Evolutionary conservation across 2,888 invertebrate species (phyloP).

Genomic region (Cordilura impudica): DNA sequence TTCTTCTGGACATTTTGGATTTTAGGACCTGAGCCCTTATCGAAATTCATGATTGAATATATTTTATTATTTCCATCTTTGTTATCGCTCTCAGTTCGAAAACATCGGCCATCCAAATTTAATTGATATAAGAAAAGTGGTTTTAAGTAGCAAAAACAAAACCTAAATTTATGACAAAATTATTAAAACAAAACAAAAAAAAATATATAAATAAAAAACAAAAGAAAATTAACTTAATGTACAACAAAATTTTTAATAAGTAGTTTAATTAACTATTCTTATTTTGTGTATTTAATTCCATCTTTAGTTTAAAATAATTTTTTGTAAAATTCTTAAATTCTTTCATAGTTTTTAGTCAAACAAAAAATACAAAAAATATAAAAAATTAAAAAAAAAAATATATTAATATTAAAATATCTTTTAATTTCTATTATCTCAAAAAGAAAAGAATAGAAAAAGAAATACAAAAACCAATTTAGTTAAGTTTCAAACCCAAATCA

Average conservation of each 20-base stretch:
- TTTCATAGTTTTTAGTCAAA: conserved; percentile 48
- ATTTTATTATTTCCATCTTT: too few relatives aligned
- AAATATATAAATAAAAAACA: neutral
- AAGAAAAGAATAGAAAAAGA: neutral
- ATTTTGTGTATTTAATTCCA: neutral
- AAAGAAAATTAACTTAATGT: conserved; percentile 10
- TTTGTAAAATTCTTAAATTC: conserved; percentile 38
- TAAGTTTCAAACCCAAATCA: conserved; percentile 7
- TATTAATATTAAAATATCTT: neutral
- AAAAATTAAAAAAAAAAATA: conserved; percentile 2
- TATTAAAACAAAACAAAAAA: too few relatives aligned
- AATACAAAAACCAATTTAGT: neutral
- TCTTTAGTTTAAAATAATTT: too few relatives aligned
- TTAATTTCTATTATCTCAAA: neutral
- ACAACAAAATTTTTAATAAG: conserved; percentile 34
- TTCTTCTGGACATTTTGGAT: too few relatives aligned
- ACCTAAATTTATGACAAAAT: too few relatives aligned
- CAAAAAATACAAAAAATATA: neutral
- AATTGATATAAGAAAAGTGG: too few relatives aligned
- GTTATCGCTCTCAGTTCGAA: too few relatives aligned
- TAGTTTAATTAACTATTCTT: conserved; percentile 22
- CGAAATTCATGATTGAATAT: too few relatives aligned
- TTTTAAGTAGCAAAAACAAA: too few relatives aligned
- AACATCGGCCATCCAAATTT: too few relatives aligned
- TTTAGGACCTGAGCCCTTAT: too few relatives aligned